Base-by-base conservation (phyloP, 2,113 vertebrate genomes). In the Prinia subflava region DNA sequence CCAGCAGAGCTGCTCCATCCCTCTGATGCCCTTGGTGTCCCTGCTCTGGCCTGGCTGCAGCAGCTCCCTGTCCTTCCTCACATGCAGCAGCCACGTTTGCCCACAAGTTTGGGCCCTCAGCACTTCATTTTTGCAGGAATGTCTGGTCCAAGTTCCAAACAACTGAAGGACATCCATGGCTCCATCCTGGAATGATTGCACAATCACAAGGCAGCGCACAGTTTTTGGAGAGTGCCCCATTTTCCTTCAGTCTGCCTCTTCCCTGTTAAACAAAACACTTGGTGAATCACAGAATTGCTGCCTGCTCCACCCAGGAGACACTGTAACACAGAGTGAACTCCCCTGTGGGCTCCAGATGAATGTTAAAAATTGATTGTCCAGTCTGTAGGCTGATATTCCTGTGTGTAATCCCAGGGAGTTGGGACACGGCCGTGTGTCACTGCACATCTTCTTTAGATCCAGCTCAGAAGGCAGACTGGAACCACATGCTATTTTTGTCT, bases 321-420 rank as follows among this genome's bases (percentile, higher is more conserved):
- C 33, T 78, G 69, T 37, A 46, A 77, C 64, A 78, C 77, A 42
- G 42, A 59, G 52, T 81, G 92, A 90, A 73, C 60, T 93, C 52
- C 83, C 76, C 21, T 3, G 0, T 3, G 30, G 75, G 64, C 79
- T 85, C 5, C 16, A 33, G 69, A 53, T 5, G 68, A 63, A 59
- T 83, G 91, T 92, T 62, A 93, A 94, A 93, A 90, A 91, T 91
- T 73, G 76, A 85, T 84, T 80, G 73, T 39, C 50, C 83, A 83
- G 7, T 83, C 74, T 92, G 64, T 47, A 57, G 57, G 57, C 67
- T 91, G 89, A 59, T 84, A 79, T 50, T 37, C 17, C 57, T 52
- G 53, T 44, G 64, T 0, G 1, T 46, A 90, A 87, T 89, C 53
- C 41, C 73, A 37, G 65, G n/a, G 79, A 79, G 74, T 0, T 42